These are phyloP conservation scores for Ranitomeya imitator DNA, from an alignment of 2,113 vertebrate species.

Conservation along the genomic window DNA sequence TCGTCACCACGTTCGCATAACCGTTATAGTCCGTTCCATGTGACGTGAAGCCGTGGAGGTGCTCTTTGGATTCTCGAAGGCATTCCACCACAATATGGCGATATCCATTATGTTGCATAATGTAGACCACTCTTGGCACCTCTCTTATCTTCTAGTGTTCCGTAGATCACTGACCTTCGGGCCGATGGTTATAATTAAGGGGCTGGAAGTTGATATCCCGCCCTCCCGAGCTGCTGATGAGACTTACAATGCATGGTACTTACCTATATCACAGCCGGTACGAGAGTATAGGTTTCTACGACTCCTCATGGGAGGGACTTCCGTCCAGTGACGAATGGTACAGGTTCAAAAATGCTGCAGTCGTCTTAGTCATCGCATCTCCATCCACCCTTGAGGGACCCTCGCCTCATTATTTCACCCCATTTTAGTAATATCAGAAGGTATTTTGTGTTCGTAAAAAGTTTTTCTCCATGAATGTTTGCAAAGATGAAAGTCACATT, in stretches of 20 bases:
- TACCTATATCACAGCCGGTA: slow-evolving; percentile 22
- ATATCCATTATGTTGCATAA: neutral
- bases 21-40: neutral
- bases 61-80: slow-evolving; percentile 7
- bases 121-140: neutral
- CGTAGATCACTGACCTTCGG: neutral
- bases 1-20: neutral
- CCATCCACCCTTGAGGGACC: neutral
- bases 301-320: neutral
- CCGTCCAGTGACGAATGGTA: too few species aligned
- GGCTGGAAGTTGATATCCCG: neutral
- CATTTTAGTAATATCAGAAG: neutral
- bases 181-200: neutral
- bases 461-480: neutral
- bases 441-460: neutral
- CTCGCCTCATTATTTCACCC: neutral
- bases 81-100: neutral
- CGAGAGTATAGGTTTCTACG: neutral
- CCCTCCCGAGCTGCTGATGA: neutral
- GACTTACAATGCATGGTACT: slow-evolving; percentile 30
- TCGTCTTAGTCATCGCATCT: slow-evolving; percentile 6
- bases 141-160: slow-evolving; percentile 2
- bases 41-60: neutral
- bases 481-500: neutral
- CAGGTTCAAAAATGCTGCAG: slow-evolving; percentile 33